phyloP scores from a whole-genome alignment of 37 sponge, comb jelly and placozoan genomes.

The Diacarnus erythraeanus region DNA sequence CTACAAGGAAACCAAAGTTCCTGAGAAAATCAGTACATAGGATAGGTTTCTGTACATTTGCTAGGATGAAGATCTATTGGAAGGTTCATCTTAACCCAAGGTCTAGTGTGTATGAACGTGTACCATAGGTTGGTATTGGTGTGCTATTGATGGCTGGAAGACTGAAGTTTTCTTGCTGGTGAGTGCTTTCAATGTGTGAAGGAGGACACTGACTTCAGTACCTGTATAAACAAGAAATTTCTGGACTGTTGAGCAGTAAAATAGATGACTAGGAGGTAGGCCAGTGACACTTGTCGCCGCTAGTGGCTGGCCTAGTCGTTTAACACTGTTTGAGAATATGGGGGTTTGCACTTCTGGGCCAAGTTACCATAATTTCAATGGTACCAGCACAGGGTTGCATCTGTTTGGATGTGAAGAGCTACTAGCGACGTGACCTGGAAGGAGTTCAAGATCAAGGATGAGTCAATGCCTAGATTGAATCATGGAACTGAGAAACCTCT shows the following conservation, averaged over 20 bases:
- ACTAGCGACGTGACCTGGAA: not conserved
- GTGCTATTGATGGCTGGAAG: slow-evolving; percentile 25
- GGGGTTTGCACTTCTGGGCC: slow-evolving; percentile 53
- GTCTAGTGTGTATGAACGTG: slow-evolving; percentile 56
- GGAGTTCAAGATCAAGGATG: not conserved
- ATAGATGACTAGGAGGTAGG: no score
- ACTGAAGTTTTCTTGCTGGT: not conserved
- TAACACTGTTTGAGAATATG: slow-evolving; percentile 46
- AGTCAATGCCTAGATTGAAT: no score
- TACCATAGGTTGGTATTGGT: not conserved
- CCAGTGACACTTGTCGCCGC: slow-evolving; percentile 52
- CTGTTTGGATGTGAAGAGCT: not conserved
- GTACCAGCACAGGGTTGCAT: slow-evolving; percentile 42
- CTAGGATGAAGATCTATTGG: slow-evolving; percentile 65
- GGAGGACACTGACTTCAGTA: slow-evolving; percentile 26
- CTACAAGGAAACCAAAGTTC: slow-evolving; percentile 49
- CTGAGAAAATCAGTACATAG: slow-evolving; percentile 59
- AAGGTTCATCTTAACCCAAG: slow-evolving; percentile 46
- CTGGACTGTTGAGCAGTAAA: not conserved
- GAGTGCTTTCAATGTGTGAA: not conserved
- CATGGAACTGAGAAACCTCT: not conserved
- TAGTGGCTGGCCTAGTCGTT: slow-evolving; percentile 62
- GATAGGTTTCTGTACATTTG: no score
- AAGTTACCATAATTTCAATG: slow-evolving; percentile 31
- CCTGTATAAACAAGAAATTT: slow-evolving; percentile 63